Percentiles rank a stretch among this genome's conserved stretches.
These are phyloP conservation scores for Plebejus anna DNA, from an alignment of 2,888 invertebrate genomes.

Conservation along the genomic window DNA sequence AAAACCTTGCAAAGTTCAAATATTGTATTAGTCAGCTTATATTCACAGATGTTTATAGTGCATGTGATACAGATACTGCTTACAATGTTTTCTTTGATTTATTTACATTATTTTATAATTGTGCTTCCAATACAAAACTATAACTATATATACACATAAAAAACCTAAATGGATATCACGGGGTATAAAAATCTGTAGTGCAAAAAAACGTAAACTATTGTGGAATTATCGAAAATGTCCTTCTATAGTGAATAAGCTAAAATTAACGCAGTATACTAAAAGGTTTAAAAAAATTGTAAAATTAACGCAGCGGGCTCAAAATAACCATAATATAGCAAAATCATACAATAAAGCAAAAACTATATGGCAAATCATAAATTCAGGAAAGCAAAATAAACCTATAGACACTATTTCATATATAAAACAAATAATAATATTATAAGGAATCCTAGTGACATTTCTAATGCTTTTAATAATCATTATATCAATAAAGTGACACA, in stretches of 20 bases:
- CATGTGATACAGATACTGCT: background rate
- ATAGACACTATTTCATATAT: background rate
- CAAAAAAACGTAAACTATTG: background rate
- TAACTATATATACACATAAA: background rate
- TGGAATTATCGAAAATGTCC: background rate
- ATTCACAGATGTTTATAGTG: background rate
- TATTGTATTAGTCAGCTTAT: background rate
- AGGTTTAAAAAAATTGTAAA: slow-evolving; percentile 12
- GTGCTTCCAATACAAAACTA: too few relatives aligned
- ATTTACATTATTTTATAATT: too few relatives aligned
- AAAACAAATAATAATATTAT: background rate
- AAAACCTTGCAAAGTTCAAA: slow-evolving; percentile 1
- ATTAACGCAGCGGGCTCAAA: slow-evolving; percentile 2
- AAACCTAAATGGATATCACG: slow-evolving; percentile 9
- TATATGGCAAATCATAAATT: slow-evolving; percentile 7
- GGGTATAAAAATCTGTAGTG: background rate
- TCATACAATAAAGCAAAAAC: slow-evolving; percentile 10
- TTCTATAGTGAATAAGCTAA: background rate
- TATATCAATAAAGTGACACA: background rate
- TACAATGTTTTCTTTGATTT: too few relatives aligned
- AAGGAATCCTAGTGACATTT: background rate
- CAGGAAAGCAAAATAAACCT: background rate
- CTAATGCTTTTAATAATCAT: too few relatives aligned
- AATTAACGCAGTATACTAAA: background rate
- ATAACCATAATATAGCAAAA: slow-evolving; percentile 1